phyloP scores from a whole-genome alignment of 2,113 vertebrate species.

The Haliaeetus leucogaster region DNA sequence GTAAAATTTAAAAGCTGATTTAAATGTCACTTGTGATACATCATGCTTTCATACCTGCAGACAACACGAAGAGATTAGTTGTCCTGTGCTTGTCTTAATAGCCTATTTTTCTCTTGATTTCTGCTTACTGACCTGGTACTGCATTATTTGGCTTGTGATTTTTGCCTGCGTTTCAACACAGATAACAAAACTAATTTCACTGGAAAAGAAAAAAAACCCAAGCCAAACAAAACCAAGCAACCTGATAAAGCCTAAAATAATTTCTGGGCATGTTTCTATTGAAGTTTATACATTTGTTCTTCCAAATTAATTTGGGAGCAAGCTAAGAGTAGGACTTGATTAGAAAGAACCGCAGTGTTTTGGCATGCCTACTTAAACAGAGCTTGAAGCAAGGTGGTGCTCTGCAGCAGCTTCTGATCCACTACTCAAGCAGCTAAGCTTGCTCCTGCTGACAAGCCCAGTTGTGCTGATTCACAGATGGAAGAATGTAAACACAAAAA shows the following conservation, averaged over 20 bases:
- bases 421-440: neutral
- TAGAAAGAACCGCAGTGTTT: neutral
- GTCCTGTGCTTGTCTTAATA: neutral
- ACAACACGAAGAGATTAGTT: neutral
- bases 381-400: neutral
- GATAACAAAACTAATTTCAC: neutral
- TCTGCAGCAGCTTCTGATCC: neutral
- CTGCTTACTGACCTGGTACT: neutral
- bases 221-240: neutral
- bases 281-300: neutral
- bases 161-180: neutral
- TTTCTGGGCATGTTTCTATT: neutral
- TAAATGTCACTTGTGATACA: neutral
- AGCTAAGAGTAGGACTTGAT: neutral
- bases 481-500: neutral
- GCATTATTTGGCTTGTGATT: neutral
- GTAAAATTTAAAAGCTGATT: neutral
- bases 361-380: neutral
- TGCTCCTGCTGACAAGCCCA: neutral
- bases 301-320: neutral
- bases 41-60: neutral
- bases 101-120: neutral
- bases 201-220: neutral
- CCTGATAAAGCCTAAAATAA: neutral
- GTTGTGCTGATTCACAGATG: neutral